These are phyloP conservation scores for Parochlus steinenii DNA, from an alignment of 2,888 invertebrate species.

Conservation along the genomic window DNA sequence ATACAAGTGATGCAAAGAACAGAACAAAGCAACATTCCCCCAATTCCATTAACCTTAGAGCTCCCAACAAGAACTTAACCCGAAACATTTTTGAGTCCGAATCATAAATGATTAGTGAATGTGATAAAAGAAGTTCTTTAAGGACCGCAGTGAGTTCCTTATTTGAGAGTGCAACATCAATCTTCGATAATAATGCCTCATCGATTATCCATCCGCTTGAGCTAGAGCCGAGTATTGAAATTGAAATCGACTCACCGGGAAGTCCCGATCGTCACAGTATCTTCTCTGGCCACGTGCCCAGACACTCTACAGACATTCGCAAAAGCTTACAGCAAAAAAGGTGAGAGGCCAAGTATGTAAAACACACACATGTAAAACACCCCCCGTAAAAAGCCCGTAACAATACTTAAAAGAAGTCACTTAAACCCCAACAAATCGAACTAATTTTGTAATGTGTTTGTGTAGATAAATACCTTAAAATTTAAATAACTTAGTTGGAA, in stretches of 20 bases:
- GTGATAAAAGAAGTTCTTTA: constrained; percentile 30
- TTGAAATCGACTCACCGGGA: constrained; percentile 3
- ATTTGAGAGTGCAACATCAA: constrained; percentile 29
- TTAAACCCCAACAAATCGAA: no score
- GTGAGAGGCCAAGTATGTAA: constrained; percentile 2
- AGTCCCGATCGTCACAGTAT: background rate
- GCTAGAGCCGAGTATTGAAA: constrained; percentile 5
- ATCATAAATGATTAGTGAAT: constrained; percentile 32
- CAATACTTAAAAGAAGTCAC: no score
- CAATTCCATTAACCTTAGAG: no score
- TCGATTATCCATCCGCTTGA: constrained; percentile 16
- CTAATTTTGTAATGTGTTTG: no score
- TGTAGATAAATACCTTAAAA: no score
- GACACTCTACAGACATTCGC: background rate
- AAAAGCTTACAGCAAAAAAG: constrained; percentile 4
- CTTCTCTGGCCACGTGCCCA: background rate
- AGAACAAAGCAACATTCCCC: no score
- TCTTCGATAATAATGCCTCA: constrained; percentile 29
- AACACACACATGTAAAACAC: no score
- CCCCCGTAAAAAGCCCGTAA: no score
- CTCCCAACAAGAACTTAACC: no score
- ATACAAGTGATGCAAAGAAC: no score
- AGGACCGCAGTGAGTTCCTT: constrained; percentile 31
- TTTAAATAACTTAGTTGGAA: no score
- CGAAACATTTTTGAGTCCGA: no score